These are phyloP conservation scores for Loxodonta africana DNA, from an alignment of 2,113 vertebrate species.

Conservation along the genomic window DNA sequence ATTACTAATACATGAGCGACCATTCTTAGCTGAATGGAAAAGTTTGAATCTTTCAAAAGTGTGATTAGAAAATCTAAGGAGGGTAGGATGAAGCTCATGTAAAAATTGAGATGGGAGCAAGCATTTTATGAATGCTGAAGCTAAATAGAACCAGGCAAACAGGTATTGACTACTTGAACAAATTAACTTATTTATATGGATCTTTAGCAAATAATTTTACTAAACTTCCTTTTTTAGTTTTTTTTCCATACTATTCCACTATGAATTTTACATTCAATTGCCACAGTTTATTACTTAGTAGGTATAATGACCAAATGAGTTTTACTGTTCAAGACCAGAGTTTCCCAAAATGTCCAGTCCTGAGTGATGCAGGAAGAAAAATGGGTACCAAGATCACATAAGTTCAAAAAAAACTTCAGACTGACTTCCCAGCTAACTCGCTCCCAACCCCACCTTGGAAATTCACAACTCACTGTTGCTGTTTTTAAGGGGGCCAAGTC, in stretches of 20 bases:
- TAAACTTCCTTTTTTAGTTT: neutral
- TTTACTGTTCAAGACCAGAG: neutral
- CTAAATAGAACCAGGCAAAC: neutral
- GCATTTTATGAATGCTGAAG: neutral
- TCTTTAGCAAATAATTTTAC: neutral
- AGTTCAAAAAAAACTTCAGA: slow-evolving; percentile 5
- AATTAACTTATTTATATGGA: neutral
- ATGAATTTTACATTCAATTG: neutral
- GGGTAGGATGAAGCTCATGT: neutral
- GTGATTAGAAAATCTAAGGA: neutral
- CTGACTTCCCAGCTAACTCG: neutral
- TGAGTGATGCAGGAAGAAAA: neutral
- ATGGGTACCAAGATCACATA: neutral
- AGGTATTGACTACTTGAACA: neutral
- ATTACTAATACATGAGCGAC: neutral
- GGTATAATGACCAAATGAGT: neutral
- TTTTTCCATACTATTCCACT: neutral
- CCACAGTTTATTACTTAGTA: slow-evolving; percentile 2
- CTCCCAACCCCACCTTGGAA: neutral
- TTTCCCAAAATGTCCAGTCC: neutral
- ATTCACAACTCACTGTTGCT: neutral
- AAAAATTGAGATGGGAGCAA: neutral
- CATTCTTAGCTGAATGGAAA: neutral
- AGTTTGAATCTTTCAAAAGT: neutral
- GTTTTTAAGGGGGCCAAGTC: neutral